Base-by-base conservation (phyloP, 2,113 vertebrate genomes). In the Chamaea fasciata region DNA sequence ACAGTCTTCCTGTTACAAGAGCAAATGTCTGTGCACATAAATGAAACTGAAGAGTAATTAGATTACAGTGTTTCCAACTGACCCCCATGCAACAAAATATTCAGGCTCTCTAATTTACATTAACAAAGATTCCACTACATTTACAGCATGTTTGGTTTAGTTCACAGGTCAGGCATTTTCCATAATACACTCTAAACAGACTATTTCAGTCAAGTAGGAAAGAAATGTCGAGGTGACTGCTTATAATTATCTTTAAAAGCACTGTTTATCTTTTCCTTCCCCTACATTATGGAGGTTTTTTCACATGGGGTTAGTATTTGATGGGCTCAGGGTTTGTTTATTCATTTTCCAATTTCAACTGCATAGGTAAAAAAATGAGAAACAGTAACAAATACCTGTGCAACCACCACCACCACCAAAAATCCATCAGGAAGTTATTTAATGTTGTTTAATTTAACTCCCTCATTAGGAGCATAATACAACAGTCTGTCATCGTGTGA, bases 31-130 rank as follows among this genome's bases (percentile, higher is more conserved):
- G 65, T 26, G 62, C 94, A 55, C 30, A 27, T 76, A 92, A 91
- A 75, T 79, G 85, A 96, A 95, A 95, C 92, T 16, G 47, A 95
- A 73, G 94, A 94, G 57, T 93, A 90, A 94, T 94, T 93, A 92
- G 96, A 95, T 96, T 68, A 77, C 89, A 83, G 60, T 12, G 30
- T 74, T 94, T 75, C 75, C 46, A 42, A 75, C 75, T 86, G 95
- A 92, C 71, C 83, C 42, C 42, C 4, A 2, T 46, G 89, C 91
- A 92, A 90, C 86, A 87, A 89, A 92, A 88, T 59, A 89, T 92
- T 81, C 1, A 1, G 37, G 59, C 65, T 79, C 67, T 41, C 83
- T 92, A 93, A 81, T 73, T 88, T 92, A 31, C 94, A 65, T 90
- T 78, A 86, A 80, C 70, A 84, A 90, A 75, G 74, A 88, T 35